phyloP scores from a whole-genome alignment of 2,888 invertebrate genomes.

The Hofmannophila pseudospretella region DNA sequence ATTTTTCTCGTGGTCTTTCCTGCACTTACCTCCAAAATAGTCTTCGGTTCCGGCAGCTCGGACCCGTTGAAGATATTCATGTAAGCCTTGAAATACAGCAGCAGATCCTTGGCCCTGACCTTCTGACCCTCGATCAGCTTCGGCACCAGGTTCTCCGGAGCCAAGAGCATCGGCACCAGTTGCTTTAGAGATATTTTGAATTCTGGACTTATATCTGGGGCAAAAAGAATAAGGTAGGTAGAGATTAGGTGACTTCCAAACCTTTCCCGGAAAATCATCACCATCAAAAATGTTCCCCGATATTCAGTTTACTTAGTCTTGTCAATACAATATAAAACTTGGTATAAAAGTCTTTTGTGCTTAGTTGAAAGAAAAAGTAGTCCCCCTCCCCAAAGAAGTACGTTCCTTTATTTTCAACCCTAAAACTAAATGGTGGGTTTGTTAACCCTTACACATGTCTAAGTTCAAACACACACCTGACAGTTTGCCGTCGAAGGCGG shows the following conservation, averaged over 20 bases:
- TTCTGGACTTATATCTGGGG: slow-evolving; percentile 92
- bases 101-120: slow-evolving; percentile 93
- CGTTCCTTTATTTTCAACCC: no score
- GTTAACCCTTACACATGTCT: no score
- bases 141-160: slow-evolving; percentile 91
- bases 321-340: no score
- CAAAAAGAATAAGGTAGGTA: neutral
- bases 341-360: no score
- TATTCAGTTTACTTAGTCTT: no score
- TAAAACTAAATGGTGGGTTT: no score
- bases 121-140: slow-evolving; percentile 96
- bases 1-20: no score
- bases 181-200: slow-evolving; percentile 90
- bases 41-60: slow-evolving; percentile 98
- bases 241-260: no score
- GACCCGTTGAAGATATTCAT: slow-evolving; percentile 98
- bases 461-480: no score
- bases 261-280: neutral
- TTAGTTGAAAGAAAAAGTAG: no score
- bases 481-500: slow-evolving; percentile 95
- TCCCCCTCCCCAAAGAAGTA: no score
- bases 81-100: slow-evolving; percentile 98
- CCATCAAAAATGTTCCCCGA: no score
- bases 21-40: slow-evolving; percentile 92
- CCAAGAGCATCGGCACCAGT: slow-evolving; percentile 91